Evolutionary conservation across 1,140 invertebrate genomes (phyloP), one percentile per base, ranked within the genome.

Genomic region (Limonius californicus): DNA sequence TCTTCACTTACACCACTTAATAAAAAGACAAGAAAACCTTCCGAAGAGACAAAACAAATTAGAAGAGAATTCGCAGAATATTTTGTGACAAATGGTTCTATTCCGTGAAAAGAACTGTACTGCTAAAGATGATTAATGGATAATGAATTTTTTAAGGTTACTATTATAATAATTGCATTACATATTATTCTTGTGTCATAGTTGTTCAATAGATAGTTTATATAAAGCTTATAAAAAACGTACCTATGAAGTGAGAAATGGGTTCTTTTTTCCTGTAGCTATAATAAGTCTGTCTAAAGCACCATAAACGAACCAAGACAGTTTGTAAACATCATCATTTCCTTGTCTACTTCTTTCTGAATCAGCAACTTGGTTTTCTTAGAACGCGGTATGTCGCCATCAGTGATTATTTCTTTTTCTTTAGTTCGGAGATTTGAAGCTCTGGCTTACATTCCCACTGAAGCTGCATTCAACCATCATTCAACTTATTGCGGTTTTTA

Each of bases 11-110:
- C 27, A 4, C 27, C 27, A 6, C 27, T 11, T 32, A 6, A 4
- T 32, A 32, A 32, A 11, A 32, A 4, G 11, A 7, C 74, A 3
- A 45, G n/a, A n/a, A 45, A 45, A 45, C 4, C n/a, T 8, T 45
- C 43, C 43, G 4, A 45, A n/a, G n/a, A 4, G 16, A 14, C 43
- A n/a, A 45, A 45, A 45, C 6, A n/a, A 8, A 7, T 45, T 45
- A 6, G 14, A 45, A 45, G 3, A 14, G 43, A 45, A 18, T 45
- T 45, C 14, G 43, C n/a, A 45, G 43, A 45, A 45, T 45, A 45
- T 45, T 45, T n/a, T 45, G 14, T 14, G 14, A 45, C 43, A 3
- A 45, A 45, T 45, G 43, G 43, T 8, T 6, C 43, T 8, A 14
- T 45, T 45, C 6, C 6, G 14, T 45, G 43, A 18, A 6, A 45